Percentiles rank a stretch among this genome's conserved stretches.
These are phyloP conservation scores for Corythaixoides concolor DNA, from an alignment of 2,113 vertebrate genomes.

Conservation along the genomic window DNA sequence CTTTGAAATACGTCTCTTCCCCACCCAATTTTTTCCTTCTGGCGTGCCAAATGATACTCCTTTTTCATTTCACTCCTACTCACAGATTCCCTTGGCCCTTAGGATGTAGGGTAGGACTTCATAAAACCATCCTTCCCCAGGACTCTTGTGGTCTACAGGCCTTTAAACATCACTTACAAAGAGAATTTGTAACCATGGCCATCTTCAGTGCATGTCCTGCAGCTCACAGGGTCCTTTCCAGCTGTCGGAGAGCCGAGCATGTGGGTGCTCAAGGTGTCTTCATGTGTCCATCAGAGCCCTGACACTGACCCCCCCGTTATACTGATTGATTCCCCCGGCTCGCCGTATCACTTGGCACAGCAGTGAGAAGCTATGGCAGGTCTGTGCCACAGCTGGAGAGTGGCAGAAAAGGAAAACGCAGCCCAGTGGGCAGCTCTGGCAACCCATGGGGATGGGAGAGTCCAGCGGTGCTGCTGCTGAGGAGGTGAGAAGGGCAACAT, in stretches of 20 bases:
- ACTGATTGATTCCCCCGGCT: not conserved
- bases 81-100: not conserved
- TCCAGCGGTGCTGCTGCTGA: not conserved
- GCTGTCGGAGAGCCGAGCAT: not conserved
- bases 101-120: not conserved
- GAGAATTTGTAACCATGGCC: not conserved
- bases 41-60: not conserved
- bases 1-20: not conserved
- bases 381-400: not conserved
- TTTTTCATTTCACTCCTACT: not conserved
- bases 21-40: not conserved
- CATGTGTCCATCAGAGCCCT: not conserved
- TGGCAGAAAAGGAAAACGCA: not conserved
- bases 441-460: not conserved
- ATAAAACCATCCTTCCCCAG: not conserved
- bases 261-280: not conserved
- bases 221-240: not conserved
- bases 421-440: not conserved
- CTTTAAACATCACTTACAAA: not conserved
- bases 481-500: not conserved
- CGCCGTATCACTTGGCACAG: not conserved
- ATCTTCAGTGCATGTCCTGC: not conserved
- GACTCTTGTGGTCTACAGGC: accelerated
- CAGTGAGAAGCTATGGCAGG: not conserved
- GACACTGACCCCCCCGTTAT: not conserved